phyloP scores from a whole-genome alignment of 2,888 invertebrate species.

The Thelaira solivaga region DNA sequence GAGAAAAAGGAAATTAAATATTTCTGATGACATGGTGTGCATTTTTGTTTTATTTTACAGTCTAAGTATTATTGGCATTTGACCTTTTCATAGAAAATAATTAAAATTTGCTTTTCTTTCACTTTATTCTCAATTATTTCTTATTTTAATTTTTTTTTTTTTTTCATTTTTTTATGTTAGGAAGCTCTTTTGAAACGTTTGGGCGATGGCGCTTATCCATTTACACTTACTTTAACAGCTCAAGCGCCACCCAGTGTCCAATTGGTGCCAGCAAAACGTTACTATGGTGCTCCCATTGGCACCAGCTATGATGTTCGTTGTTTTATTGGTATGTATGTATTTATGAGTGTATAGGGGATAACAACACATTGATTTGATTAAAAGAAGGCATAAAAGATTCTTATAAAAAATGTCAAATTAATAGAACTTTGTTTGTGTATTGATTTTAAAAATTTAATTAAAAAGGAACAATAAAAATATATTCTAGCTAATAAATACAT shows the following conservation, averaged over 20 bases:
- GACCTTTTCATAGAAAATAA: too few species aligned
- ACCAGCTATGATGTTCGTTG: slow-evolving; percentile 93
- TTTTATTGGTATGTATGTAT: slow-evolving; percentile 83
- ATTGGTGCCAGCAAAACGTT: slow-evolving; percentile 92
- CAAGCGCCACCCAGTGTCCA: slow-evolving; percentile 93
- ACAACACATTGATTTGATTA: background rate
- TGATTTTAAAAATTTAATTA: too few species aligned
- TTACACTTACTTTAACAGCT: slow-evolving; percentile 87
- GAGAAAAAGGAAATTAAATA: too few species aligned
- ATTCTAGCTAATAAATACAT: too few species aligned
- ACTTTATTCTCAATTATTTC: background rate
- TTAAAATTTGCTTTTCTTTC: too few species aligned
- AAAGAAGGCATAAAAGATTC: background rate
- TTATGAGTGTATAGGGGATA: background rate
- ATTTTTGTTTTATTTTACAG: too few species aligned
- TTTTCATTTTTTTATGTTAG: slow-evolving; percentile 76
- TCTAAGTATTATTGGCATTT: too few species aligned
- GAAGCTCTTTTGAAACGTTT: slow-evolving; percentile 87
- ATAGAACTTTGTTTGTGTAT: too few species aligned
- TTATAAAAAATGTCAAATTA: too few species aligned
- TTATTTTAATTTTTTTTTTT: background rate
- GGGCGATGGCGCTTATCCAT: slow-evolving; percentile 88
- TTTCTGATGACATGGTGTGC: too few species aligned
- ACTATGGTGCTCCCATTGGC: slow-evolving; percentile 93
- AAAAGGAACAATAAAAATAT: too few species aligned